Evolutionary conservation across 2,888 invertebrate species (phyloP), one percentile per base, ranked within the genome.

Genomic region (Oscheius sp.): DNA sequence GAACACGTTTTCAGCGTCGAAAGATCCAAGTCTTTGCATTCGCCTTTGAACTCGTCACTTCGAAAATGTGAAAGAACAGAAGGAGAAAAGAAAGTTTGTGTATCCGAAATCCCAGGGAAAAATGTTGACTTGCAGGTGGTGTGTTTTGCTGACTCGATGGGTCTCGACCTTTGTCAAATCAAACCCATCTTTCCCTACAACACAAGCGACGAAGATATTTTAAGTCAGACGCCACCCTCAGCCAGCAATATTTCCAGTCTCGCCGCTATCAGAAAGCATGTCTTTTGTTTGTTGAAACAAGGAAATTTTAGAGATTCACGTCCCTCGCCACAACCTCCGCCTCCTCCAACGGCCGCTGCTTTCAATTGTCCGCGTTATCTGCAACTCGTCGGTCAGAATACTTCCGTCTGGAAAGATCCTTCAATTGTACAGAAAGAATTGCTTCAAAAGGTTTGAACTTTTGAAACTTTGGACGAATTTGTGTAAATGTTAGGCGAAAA

Each of bases 321-420:
- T 45, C n/a, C 45, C 35, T 35, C 35, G 35, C 18, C 29, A n/a
- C 46, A 46, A 18, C 59, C 59, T 7, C 46, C 49, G 5, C 59
- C 59, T 18, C 46, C 23, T 16, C 72, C 64, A 13, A 18, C 27
- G 6, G 16, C 64, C 6, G 35, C 43, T 23, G 29, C 45, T n/a
- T 18, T 72, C 46, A 72, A 72, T 45, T 72, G 72, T 23, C 72
- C 72, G 1, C 53, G 72, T 16, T 72, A 72, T 55, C 59, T 72
- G 6, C 66, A 66, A 13, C 45, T 72, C 21, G 21, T 29, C 16
- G 56, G 63, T 6, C 43, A 18, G 21, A 25, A 53, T 1, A 35
- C 49, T n/a, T 49, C 72, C 43, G 41, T 72, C 16, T 72, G 72
- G 72, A 53, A 46, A 21, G 66, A 72, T 45, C 72, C 64, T 6